A percentile compares a stretch with the other conserved stretches of the same genome.
Conservation (phyloP, 1,140 invertebrate genomes). For the Drosophila navojoa region DNA sequence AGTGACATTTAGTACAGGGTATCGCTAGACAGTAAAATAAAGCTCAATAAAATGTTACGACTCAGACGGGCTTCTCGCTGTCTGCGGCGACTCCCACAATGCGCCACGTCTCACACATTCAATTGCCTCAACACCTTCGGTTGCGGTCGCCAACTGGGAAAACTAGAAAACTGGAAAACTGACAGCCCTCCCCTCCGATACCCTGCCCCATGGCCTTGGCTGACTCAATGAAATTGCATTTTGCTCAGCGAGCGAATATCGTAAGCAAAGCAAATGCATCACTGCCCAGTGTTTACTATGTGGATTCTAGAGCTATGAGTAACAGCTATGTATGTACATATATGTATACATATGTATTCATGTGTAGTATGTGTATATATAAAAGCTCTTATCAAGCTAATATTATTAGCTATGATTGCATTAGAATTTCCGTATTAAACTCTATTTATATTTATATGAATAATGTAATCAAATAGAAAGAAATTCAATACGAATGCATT, state of each 20-base stretch:
- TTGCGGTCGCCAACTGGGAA: constrained; percentile 5
- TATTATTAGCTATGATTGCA: no score
- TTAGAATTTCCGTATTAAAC: no score
- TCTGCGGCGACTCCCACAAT: constrained; percentile 1
- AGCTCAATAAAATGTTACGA: constrained; percentile 4
- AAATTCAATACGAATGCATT: no score
- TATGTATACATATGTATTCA: no score
- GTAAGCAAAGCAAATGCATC: neutral
- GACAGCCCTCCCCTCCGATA: neutral
- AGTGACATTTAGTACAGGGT: neutral
- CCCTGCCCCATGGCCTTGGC: neutral
- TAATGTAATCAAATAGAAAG: no score
- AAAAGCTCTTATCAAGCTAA: no score
- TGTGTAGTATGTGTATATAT: no score
- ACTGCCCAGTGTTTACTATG: neutral
- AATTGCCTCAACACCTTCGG: constrained; percentile 66
- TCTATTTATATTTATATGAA: no score
- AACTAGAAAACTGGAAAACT: constrained; percentile 12
- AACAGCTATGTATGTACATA: no score
- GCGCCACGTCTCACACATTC: constrained; percentile 29
- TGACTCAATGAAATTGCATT: constrained; percentile 53
- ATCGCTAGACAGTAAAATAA: neutral
- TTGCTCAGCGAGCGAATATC: no score
- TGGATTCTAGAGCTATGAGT: no score
- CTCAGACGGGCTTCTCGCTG: constrained; percentile 1